Conservation (phyloP, 1,140 invertebrate genomes). For the Drosophila bocqueti region DNA sequence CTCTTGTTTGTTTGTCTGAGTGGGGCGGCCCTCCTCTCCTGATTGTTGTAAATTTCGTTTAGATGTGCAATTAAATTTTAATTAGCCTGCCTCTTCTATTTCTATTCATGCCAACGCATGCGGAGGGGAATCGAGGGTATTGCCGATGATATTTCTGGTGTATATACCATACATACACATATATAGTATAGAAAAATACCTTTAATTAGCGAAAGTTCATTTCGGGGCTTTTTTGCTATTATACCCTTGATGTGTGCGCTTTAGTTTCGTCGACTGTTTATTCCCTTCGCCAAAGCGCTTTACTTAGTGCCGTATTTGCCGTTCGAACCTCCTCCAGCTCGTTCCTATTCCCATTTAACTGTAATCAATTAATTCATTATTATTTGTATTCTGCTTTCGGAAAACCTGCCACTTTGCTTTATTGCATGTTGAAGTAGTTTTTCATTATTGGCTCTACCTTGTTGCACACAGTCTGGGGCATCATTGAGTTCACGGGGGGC, state of each 20-base stretch:
- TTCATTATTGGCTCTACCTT: conserved; percentile 73
- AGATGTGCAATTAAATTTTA: conserved; percentile 81
- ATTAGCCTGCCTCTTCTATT: conserved; percentile 68
- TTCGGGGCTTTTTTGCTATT: conserved; percentile 46
- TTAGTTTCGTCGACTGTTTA: conserved; percentile 27
- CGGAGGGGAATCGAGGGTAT: conserved; percentile 17
- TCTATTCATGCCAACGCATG: conserved; percentile 5
- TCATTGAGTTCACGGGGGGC: conserved; percentile 17
- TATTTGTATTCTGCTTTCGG: conserved; percentile 73
- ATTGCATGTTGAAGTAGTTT: conserved; percentile 79
- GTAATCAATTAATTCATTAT: conserved; percentile 82
- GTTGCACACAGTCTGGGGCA: conserved; percentile 44
- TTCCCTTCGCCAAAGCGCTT: conserved; percentile 21
- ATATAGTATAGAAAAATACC: conserved; percentile 52
- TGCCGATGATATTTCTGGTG: conserved; percentile 41
- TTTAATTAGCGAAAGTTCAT: conserved; percentile 57
- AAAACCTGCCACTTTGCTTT: conserved; percentile 78
- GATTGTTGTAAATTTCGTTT: conserved; percentile 80
- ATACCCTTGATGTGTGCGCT: conserved; percentile 54
- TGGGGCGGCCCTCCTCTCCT: conserved; percentile 27
- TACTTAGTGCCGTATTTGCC: conserved; percentile 46
- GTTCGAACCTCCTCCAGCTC: conserved; percentile 4
- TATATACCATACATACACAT: neutral
- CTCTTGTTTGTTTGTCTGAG: conserved; percentile 32
- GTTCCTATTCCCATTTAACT: conserved; percentile 63